Percentiles rank a stretch among this genome's conserved stretches.
phyloP scores from a whole-genome alignment of 2,113 vertebrate species.

The Alethe diademata region DNA sequence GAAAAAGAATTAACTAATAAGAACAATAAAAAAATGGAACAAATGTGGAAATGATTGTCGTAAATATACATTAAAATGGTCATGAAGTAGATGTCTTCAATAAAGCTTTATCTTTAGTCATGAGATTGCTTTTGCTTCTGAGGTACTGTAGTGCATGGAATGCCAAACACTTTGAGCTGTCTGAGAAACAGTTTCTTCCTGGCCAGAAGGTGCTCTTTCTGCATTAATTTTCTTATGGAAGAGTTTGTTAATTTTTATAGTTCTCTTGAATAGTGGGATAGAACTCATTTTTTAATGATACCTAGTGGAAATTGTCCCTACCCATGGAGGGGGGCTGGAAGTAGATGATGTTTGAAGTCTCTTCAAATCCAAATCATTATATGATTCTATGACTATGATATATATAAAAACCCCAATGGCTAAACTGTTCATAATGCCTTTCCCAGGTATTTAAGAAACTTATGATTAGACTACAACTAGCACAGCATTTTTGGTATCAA shows the following conservation, averaged over 20 bases:
- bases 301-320: background rate
- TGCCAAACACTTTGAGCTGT: background rate
- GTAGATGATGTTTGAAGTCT: background rate
- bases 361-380: background rate
- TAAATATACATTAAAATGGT: background rate
- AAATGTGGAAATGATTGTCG: background rate
- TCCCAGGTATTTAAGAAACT: background rate
- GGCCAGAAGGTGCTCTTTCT: background rate
- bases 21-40: background rate
- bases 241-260: background rate
- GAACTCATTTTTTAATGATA: background rate
- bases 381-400: background rate
- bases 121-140: background rate
- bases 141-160: background rate
- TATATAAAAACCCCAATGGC: background rate
- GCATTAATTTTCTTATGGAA: background rate
- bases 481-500: background rate
- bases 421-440: background rate
- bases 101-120: background rate
- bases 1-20: background rate
- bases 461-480: background rate
- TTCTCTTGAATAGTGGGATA: background rate
- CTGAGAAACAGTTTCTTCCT: background rate
- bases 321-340: fast-evolving
- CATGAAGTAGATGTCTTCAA: background rate